A percentile compares a stretch with the other conserved stretches of the same genome.
These are phyloP conservation scores for Cotesia chilonis DNA, from an alignment of 1,140 invertebrate genomes.

Conservation along the genomic window DNA sequence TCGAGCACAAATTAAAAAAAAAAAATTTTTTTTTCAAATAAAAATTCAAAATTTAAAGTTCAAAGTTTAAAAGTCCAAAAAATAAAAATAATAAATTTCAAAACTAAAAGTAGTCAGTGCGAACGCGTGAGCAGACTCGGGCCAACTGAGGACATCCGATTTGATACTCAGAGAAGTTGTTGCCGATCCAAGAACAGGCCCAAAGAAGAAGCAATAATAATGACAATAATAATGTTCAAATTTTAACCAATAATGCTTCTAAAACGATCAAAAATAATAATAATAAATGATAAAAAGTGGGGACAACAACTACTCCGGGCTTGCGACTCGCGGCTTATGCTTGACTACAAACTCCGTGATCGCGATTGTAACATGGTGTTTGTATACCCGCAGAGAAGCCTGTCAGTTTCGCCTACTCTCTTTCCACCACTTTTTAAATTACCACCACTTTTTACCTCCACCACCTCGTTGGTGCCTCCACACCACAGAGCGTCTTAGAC, in stretches of 20 bases:
- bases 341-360: conserved; percentile 35
- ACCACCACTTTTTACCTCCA: conserved; percentile 13
- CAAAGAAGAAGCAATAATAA: conserved; percentile 37
- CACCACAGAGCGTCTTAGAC: too few relatives aligned
- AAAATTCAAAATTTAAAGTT: neutral
- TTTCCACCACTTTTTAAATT: conserved; percentile 14
- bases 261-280: conserved; percentile 4
- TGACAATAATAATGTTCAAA: conserved; percentile 5
- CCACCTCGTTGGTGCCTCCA: conserved; percentile 10
- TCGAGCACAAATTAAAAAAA: too few relatives aligned
- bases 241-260: too few relatives aligned
- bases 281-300: conserved; percentile 34
- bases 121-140: conserved; percentile 64
- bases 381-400: conserved; percentile 33
- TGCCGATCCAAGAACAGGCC: conserved; percentile 36
- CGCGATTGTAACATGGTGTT: conserved; percentile 47
- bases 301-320: conserved; percentile 32
- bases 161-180: conserved; percentile 44
- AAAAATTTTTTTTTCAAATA: too few relatives aligned
- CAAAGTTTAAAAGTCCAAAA: neutral
- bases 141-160: conserved; percentile 59
- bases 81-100: conserved; percentile 7
- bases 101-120: conserved; percentile 53
- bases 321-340: conserved; percentile 32
- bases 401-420: conserved; percentile 33